These are phyloP conservation scores for Amaurobius ferox DNA, from an alignment of 2,888 invertebrate genomes.

Conservation along the genomic window DNA sequence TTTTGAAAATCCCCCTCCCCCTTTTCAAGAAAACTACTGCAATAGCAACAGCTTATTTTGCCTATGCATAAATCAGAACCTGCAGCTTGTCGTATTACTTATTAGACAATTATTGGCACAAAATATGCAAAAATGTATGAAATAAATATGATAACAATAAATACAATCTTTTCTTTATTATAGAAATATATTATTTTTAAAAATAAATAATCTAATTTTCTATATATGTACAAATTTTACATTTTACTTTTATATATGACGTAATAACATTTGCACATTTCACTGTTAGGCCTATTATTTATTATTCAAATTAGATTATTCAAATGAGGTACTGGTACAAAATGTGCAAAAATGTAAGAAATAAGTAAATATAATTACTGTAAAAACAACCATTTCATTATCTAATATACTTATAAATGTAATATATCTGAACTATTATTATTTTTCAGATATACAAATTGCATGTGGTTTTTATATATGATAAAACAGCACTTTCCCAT, in stretches of 20 bases:
- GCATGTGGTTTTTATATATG: too few relatives aligned
- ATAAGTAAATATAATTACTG: too few relatives aligned
- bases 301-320: neutral
- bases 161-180: neutral
- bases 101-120: neutral
- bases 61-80: neutral
- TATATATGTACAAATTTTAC: neutral
- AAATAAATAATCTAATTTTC: neutral
- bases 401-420: too few relatives aligned
- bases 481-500: too few relatives aligned
- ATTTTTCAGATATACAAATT: too few relatives aligned
- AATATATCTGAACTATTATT: too few relatives aligned
- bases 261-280: neutral
- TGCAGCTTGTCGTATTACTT: neutral
- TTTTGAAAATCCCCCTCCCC: too few relatives aligned
- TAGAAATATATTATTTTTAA: neutral
- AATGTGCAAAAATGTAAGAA: too few relatives aligned
- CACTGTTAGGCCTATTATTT: neutral
- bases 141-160: neutral
- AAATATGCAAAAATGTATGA: neutral
- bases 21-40: too few relatives aligned
- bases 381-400: neutral
- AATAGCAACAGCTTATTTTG: too few relatives aligned
- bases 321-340: too few relatives aligned
- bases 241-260: neutral